These are phyloP conservation scores for Zhuqinia jingwanae DNA, from an alignment of 2,888 invertebrate species.

Conservation along the genomic window DNA sequence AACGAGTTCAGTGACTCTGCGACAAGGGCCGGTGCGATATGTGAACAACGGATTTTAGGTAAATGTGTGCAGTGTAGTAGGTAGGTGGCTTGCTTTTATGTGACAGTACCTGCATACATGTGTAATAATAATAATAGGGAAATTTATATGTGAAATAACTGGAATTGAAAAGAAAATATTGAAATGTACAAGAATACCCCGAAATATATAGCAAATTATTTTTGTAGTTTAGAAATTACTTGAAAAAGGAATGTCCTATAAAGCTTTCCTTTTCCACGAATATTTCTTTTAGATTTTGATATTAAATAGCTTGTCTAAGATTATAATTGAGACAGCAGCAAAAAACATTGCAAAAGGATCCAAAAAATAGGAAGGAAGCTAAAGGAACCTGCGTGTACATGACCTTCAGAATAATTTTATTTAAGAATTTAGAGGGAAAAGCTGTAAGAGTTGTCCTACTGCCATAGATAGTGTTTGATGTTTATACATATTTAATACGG, in stretches of 20 bases:
- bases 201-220: too few relatives aligned
- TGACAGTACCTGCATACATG: neutral
- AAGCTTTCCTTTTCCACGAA: too few relatives aligned
- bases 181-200: neutral
- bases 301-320: too few relatives aligned
- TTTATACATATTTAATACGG: conserved; percentile 60
- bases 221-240: too few relatives aligned
- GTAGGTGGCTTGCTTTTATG: neutral
- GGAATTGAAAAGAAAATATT: neutral
- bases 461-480: conserved; percentile 63
- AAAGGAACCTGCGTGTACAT: neutral
- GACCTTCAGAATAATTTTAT: conserved; percentile 33
- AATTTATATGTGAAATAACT: neutral
- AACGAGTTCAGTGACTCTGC: conserved; percentile 61
- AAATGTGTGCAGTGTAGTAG: neutral
- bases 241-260: too few relatives aligned
- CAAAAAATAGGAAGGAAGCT: too few relatives aligned
- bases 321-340: too few relatives aligned
- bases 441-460: conserved; percentile 55
- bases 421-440: conserved; percentile 28
- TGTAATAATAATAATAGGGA: neutral
- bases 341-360: too few relatives aligned
- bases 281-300: too few relatives aligned
- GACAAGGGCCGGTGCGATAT: conserved; percentile 62
- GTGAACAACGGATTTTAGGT: conserved; percentile 41